These are phyloP conservation scores for Gallinago solitaria DNA, from an alignment of 2,797 vertebrate species.

Conservation along the genomic window DNA sequence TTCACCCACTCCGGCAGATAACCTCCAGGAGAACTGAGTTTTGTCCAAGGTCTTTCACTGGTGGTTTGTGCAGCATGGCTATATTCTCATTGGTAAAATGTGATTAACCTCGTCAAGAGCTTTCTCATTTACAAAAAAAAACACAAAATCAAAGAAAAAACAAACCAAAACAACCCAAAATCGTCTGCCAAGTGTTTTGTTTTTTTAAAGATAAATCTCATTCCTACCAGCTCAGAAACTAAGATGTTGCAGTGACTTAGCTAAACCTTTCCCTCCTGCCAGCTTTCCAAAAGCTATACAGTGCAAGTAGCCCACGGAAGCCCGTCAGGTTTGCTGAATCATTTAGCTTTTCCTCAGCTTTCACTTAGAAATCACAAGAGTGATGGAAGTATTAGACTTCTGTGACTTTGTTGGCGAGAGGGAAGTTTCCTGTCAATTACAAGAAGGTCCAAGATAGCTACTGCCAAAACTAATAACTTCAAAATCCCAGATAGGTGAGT, in stretches of 20 bases:
- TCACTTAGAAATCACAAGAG: neutral
- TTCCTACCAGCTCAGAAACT: neutral
- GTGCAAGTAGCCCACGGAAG: neutral
- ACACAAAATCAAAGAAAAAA: neutral
- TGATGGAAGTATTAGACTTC: neutral
- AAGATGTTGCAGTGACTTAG: neutral
- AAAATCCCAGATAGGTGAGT: neutral
- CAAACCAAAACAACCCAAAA: neutral
- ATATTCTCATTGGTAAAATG: neutral
- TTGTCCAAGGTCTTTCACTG: neutral
- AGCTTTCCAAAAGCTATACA: neutral
- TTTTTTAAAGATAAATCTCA: neutral
- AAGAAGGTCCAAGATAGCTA: neutral
- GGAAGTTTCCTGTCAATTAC: neutral
- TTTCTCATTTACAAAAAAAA: neutral
- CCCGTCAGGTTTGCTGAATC: neutral
- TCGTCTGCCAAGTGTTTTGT: accelerated
- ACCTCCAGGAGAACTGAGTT: neutral
- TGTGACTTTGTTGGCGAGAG: neutral
- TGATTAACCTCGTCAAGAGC: neutral
- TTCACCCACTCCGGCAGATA: neutral
- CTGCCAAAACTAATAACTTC: neutral
- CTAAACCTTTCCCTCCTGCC: neutral
- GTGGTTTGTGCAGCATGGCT: neutral
- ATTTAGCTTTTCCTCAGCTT: neutral